Base-by-base conservation (phyloP, 2,888 invertebrate genomes). In the Drosophila fungiperda region DNA sequence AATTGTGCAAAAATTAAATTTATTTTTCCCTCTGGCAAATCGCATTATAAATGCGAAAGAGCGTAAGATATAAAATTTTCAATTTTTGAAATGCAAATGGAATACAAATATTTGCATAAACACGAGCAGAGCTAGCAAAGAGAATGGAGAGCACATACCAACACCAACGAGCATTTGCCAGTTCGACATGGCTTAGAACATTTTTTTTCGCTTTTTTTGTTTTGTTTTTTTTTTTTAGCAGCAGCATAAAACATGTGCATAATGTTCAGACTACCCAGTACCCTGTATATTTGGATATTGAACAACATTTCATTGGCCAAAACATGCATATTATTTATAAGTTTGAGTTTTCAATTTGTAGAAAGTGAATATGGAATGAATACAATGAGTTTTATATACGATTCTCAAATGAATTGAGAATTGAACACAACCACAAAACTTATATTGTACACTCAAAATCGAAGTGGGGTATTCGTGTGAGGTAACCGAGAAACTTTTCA, bases 41-140 rank as follows among this genome's bases (percentile, higher is more conserved):
- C 76, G 79, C 87, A 84, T 87, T 89, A 84, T 87, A 80, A 74
- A 68, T 78, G 70, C 67, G 67, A 71, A 57, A 68, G 68, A 66
- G 73, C 64, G 62, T 54, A 66, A 68, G 66, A 82, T 72, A 82
- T 82, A 85, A 89, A 88, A 89, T 82, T 86, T 85, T 85, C 84
- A 90, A 85, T 85, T 90, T 88, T 87, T 85, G 86, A 89, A 90
- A 85, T 90, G 84, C 84, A 85, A 85, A 85, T 85, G 84, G 90
- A 89, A 90, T 82, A 89, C 89, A 85, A 85, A 90, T 85, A 85
- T 85, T 85, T 85, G 90, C 90, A 90, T 90, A 87, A 89, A 87
- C 74, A 80, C 80, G 68, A 73, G 65, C 73, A 71, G 49, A 69
- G 63, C 74, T 67, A 61, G 57, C 66, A 71, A 71, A 69, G 64